Evolutionary conservation across 2,888 invertebrate species (phyloP).

Genomic region (Drosophila antonietae): DNA sequence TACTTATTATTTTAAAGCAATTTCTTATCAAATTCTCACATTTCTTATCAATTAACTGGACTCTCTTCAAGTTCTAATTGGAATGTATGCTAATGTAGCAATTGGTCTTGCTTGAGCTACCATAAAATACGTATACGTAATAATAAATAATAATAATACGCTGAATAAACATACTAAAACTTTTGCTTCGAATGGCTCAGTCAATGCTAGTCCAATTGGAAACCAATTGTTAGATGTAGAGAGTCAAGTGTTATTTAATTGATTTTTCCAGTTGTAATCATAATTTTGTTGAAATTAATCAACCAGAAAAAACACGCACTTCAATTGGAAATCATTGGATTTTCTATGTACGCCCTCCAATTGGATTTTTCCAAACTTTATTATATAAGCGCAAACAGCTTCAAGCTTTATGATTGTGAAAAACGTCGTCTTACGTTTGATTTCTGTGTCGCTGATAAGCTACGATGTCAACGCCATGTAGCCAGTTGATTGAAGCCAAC

Average conservation of each 20-base stretch:
- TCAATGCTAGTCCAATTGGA: slow-evolving; percentile 12
- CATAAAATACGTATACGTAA: too few relatives aligned
- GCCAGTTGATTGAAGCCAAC: slow-evolving; percentile 45
- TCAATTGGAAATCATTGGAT: not conserved
- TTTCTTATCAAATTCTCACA: not conserved
- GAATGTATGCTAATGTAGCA: too few relatives aligned
- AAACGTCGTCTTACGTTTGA: slow-evolving; percentile 22
- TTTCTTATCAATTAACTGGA: not conserved
- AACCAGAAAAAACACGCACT: too few relatives aligned
- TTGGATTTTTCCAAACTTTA: not conserved
- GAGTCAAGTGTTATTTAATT: not conserved
- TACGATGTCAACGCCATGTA: slow-evolving; percentile 43
- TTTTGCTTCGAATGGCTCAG: too few relatives aligned
- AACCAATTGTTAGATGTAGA: not conserved
- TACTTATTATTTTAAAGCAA: not conserved
- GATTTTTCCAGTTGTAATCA: not conserved
- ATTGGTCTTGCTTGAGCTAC: not conserved
- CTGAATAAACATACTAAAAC: not conserved
- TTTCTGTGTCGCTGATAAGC: slow-evolving; percentile 43
- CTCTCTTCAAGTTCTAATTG: not conserved
- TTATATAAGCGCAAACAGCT: slow-evolving; percentile 46
- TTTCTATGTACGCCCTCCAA: not conserved
- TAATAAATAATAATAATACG: not conserved
- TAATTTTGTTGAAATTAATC: not conserved
- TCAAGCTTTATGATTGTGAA: slow-evolving; percentile 8